These are phyloP conservation scores for Cristatella mucedo DNA, from an alignment of 2,888 invertebrate species.

Conservation along the genomic window DNA sequence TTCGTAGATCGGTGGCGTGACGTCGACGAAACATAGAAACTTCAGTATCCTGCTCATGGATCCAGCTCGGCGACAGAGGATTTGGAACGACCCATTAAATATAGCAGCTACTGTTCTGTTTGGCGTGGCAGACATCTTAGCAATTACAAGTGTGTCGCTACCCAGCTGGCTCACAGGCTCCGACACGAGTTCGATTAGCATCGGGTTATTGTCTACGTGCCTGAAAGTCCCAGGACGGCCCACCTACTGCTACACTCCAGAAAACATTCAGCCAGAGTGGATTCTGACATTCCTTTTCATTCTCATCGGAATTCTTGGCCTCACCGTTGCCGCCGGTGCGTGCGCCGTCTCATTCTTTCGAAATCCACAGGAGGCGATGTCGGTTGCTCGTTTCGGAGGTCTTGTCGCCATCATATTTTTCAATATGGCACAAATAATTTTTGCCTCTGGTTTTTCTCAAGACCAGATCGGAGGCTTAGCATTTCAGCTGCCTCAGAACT, in stretches of 20 bases:
- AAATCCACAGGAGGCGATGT: constrained; percentile 5
- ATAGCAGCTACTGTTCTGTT: background rate
- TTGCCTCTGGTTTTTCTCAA: constrained; percentile 7
- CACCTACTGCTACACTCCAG: background rate
- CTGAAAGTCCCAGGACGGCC: background rate
- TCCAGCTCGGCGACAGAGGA: no score
- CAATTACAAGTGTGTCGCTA: background rate
- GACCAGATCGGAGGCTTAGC: constrained; percentile 8
- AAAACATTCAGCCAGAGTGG: constrained; percentile 6
- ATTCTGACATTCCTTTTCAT: constrained; percentile 6
- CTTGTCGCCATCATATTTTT: constrained; percentile 7
- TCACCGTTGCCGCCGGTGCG: constrained; percentile 3
- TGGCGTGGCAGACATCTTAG: constrained; percentile 1
- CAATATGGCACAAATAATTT: constrained; percentile 8
- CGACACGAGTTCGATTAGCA: background rate
- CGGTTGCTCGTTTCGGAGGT: constrained; percentile 6
- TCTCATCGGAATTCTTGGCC: constrained; percentile 2
- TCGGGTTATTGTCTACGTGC: constrained; percentile 4
- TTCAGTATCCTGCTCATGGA: no score
- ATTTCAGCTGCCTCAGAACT: constrained; percentile 2
- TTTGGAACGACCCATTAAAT: background rate
- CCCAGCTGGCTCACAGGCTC: background rate
- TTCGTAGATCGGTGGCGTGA: no score
- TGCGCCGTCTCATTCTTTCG: background rate
- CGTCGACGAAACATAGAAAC: no score